Evolutionary conservation across 2,113 vertebrate species (phyloP).

Genomic region (Ceyx cyanopectus): DNA sequence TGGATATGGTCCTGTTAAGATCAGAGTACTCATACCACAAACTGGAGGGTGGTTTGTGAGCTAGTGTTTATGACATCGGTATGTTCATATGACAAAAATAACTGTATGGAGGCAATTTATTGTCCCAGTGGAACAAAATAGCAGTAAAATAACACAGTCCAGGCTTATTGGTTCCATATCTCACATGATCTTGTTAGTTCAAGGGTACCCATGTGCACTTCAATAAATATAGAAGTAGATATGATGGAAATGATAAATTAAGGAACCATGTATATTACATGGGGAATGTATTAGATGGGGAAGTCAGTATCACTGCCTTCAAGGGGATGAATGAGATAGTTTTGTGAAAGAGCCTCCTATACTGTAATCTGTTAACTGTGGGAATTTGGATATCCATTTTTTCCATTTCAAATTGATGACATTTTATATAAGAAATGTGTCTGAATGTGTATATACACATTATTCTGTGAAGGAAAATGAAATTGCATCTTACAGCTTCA

Average conservation of each 20-base stretch:
- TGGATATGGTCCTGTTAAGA: background rate
- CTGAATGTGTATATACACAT: background rate
- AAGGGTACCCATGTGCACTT: background rate
- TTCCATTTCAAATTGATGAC: background rate
- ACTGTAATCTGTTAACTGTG: background rate
- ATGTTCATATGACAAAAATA: background rate
- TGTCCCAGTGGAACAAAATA: background rate
- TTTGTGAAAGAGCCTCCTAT: background rate
- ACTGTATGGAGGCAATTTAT: background rate
- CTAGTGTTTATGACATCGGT: background rate
- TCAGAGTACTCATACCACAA: fast-evolving
- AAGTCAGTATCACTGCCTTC: background rate
- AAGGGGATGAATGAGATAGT: background rate
- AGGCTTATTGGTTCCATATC: background rate
- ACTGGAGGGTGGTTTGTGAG: background rate
- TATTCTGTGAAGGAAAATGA: background rate
- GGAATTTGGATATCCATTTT: background rate
- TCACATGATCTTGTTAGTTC: background rate
- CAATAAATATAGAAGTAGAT: background rate
- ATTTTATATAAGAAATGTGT: background rate
- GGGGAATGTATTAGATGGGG: fast-evolving
- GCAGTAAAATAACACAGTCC: background rate
- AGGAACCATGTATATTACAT: background rate
- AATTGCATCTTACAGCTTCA: background rate
- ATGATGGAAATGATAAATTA: background rate